A percentile compares a stretch with the other conserved stretches of the same genome.
Evolutionary conservation across 2,113 vertebrate species (phyloP).

Genomic region (Mesocricetus auratus): DNA sequence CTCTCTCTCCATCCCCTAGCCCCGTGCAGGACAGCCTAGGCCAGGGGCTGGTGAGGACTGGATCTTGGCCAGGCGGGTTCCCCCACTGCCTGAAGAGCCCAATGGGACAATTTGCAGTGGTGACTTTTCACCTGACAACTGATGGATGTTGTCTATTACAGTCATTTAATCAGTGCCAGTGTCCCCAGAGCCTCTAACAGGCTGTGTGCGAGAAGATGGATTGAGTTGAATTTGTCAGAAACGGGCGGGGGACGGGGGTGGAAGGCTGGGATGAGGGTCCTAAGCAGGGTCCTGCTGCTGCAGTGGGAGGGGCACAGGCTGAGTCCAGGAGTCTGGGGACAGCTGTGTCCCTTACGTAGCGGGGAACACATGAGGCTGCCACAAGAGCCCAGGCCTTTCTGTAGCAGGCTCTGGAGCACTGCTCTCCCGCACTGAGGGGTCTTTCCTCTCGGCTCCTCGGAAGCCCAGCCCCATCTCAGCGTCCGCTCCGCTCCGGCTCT

Average conservation of each 20-base stretch:
- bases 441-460: background rate
- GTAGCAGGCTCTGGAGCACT: fast-evolving
- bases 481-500: background rate
- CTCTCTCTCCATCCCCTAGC: background rate
- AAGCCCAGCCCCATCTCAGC: background rate
- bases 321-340: background rate
- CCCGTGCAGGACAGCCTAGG: background rate
- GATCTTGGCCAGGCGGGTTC: background rate
- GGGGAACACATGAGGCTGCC: background rate
- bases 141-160: conserved; percentile 90
- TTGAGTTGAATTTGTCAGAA: conserved; percentile 74
- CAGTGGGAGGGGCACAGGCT: fast-evolving
- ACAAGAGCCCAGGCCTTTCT: background rate
- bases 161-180: conserved; percentile 90
- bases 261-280: too few species aligned
- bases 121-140: conserved; percentile 84
- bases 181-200: conserved; percentile 84
- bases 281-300: background rate
- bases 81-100: conserved; percentile 44
- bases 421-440: too few species aligned
- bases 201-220: conserved; percentile 80
- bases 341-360: background rate
- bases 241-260: background rate
- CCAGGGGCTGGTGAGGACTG: background rate
- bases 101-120: conserved; percentile 81